These are phyloP conservation scores for Sinocyclocheilus anophthalmus DNA, from an alignment of 2,113 vertebrate genomes.

Conservation along the genomic window DNA sequence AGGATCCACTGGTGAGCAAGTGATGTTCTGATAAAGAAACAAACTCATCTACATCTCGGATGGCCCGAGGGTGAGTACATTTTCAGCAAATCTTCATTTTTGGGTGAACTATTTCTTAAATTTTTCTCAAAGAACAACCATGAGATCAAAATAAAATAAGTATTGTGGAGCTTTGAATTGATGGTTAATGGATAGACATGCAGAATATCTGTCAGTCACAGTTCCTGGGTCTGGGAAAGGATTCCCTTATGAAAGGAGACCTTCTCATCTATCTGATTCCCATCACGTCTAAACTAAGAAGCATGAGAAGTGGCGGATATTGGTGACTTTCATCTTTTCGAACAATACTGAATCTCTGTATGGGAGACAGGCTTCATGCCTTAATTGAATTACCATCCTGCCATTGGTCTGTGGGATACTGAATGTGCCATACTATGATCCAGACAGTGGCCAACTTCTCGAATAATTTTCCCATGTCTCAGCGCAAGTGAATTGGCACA, in stretches of 20 bases:
- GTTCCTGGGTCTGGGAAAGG: slow-evolving; percentile 46
- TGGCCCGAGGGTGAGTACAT: too few relatives aligned
- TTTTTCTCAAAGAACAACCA: neutral
- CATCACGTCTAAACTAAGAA: slow-evolving; percentile 60
- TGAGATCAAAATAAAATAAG: neutral
- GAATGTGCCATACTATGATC: slow-evolving; percentile 34
- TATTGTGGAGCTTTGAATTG: neutral
- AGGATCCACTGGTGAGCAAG: too few relatives aligned
- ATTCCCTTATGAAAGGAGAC: slow-evolving; percentile 47
- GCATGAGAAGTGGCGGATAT: slow-evolving; percentile 54
- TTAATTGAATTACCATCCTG: slow-evolving; percentile 62
- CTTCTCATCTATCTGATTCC: slow-evolving; percentile 53
- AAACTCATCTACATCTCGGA: too few relatives aligned
- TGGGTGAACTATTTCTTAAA: too few relatives aligned
- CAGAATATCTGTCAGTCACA: slow-evolving; percentile 33
- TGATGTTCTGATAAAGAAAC: too few relatives aligned
- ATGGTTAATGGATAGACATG: slow-evolving; percentile 35
- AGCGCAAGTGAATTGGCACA: slow-evolving; percentile 34
- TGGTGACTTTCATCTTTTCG: slow-evolving; percentile 47
- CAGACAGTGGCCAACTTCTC: slow-evolving; percentile 30
- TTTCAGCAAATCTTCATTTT: too few relatives aligned
- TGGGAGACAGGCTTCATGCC: slow-evolving; percentile 46
- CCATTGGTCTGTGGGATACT: slow-evolving; percentile 54
- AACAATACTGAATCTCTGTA: slow-evolving; percentile 53
- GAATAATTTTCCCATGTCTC: slow-evolving; percentile 39